Percentiles rank a stretch among this genome's conserved stretches.
Conservation (phyloP, 2,888 invertebrate species). For the Idaea aversata region DNA sequence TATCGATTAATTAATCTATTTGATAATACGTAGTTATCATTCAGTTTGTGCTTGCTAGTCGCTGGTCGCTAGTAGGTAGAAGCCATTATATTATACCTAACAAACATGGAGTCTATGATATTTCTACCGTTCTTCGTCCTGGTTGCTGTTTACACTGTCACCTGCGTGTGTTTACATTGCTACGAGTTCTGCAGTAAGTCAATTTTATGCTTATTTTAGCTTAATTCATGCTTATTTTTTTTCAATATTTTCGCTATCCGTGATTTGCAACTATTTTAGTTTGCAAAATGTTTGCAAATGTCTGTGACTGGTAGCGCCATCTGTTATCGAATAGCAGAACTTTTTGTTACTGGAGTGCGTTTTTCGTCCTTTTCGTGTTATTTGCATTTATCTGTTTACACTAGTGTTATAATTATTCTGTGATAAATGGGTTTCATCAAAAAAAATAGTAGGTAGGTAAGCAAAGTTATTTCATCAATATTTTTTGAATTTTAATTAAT, state of each 20-base stretch:
- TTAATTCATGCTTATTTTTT: not conserved
- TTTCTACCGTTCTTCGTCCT: conserved; percentile 43
- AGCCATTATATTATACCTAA: not conserved
- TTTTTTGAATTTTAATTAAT: too few species aligned
- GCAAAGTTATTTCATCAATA: too few species aligned
- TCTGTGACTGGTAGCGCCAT: conserved; percentile 5
- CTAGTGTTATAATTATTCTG: not conserved
- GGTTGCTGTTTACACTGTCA: conserved; percentile 42
- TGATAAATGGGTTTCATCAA: too few species aligned
- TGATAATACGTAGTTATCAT: conserved; percentile 3
- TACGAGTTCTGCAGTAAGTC: conserved; percentile 53
- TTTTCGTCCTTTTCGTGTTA: not conserved
- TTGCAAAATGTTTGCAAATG: not conserved
- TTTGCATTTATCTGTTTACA: not conserved
- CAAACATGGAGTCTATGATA: conserved; percentile 21
- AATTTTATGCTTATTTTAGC: not conserved
- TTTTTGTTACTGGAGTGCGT: not conserved
- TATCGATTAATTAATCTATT: conserved; percentile 9
- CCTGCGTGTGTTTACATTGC: conserved; percentile 56
- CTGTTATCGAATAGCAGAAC: conserved; percentile 10
- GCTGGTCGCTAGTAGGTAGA: too few species aligned
- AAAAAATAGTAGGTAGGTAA: too few species aligned
- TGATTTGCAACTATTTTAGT: too few species aligned
- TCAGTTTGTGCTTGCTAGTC: not conserved
- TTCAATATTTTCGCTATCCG: too few species aligned